Evolutionary conservation across 2,113 vertebrate species (phyloP).

Genomic region (Epinephelus fuscoguttatus): DNA sequence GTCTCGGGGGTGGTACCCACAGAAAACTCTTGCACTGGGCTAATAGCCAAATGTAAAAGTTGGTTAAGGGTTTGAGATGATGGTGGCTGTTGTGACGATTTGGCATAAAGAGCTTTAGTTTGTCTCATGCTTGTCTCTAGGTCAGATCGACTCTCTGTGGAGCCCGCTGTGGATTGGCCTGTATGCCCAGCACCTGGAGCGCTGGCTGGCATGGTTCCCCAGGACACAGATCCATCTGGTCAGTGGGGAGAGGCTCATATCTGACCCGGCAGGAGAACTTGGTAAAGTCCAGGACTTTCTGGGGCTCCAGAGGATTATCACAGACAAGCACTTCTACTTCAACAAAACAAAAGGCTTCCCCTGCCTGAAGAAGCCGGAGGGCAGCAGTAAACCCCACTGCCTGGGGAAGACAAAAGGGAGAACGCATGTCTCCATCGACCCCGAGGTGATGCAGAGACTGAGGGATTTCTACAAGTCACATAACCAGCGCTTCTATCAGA

Average conservation of each 20-base stretch:
- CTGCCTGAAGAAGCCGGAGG: constrained; percentile 87
- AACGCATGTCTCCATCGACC: constrained; percentile 81
- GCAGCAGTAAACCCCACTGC: constrained; percentile 89
- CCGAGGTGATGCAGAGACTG: constrained; percentile 79
- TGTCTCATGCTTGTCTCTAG: constrained; percentile 46
- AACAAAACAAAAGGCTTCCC: constrained; percentile 89
- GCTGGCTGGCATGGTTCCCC: constrained; percentile 87
- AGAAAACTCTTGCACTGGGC: no score
- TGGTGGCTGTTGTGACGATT: neutral
- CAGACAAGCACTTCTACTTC: constrained; percentile 89
- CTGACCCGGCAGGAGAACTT: constrained; percentile 85
- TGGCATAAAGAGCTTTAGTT: neutral
- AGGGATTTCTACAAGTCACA: constrained; percentile 86
- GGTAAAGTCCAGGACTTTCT: constrained; percentile 88
- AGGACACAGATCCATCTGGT: constrained; percentile 87
- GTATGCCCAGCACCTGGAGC: constrained; percentile 87
- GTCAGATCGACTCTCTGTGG: constrained; percentile 85
- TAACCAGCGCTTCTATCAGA: constrained; percentile 85
- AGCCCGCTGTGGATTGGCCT: constrained; percentile 88
- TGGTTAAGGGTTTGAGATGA: neutral
- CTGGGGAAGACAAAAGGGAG: constrained; percentile 87
- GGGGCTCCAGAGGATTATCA: constrained; percentile 87
- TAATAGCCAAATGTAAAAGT: neutral
- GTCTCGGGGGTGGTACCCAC: no score
- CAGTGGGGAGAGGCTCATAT: constrained; percentile 85